Base-by-base conservation (phyloP, 2,888 invertebrate genomes). In the Clepsis dumicolana region DNA sequence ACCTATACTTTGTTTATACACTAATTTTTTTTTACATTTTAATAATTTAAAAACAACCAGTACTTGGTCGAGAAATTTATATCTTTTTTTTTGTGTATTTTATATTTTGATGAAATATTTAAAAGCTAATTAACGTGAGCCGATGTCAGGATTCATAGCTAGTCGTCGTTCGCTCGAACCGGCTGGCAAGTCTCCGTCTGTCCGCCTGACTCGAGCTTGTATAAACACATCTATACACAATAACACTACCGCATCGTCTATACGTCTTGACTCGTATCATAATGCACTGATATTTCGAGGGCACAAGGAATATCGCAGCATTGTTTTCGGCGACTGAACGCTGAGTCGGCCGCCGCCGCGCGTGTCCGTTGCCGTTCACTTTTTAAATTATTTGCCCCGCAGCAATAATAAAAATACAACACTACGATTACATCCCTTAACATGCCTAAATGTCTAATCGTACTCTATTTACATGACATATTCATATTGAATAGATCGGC, bases 1-100 rank as follows among this genome's bases (percentile, higher is more conserved):
- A 93, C 93, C 93, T 93, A 93, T 92, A 92, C 87, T 92, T 93
- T 91, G 90, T 92, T 91, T 93, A 93, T 91, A 93, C 84, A 87
- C 93, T 93, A 93, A 89, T 92, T 93, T 93, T 93, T 88, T 93
- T 93, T 93, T 93, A 93, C 91, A 92, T 93, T 93, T 93, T 93
- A 93, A 93, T 93, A 93, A 93, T 93, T 93, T 93, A 93, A 93
- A 91, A 92, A 93, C 93, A 93, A 93, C 93, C 93, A 93, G 90
- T 90, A 90, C 87, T 92, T 90, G 93, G 93, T 93, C 91, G 93
- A 90, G 88, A 92, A 92, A 91, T 93, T 93, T 92, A 92, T 92
- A 91, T 92, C 90, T 92, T 91, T 93, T 91, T 83, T 93, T 93
- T 93, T 93, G 93, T 92, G 90, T 93, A 93, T 93, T 93, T 93